phyloP scores from a whole-genome alignment of 2,113 vertebrate genomes.

The Campylomormyrus tamandua region DNA sequence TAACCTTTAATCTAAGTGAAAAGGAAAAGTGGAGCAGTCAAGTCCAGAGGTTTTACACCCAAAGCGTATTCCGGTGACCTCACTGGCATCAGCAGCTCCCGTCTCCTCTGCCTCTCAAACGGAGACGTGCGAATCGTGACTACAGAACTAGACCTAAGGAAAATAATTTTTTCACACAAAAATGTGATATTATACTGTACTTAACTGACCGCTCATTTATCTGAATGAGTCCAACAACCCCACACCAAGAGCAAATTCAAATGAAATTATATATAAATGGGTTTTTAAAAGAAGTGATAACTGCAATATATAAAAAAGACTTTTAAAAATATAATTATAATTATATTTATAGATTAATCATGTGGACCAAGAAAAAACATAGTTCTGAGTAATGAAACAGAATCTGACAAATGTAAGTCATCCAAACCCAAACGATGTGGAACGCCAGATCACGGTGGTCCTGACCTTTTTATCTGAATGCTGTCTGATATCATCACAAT shows the following conservation, averaged over 20 bases:
- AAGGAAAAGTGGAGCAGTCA: not conserved
- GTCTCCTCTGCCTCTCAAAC: not conserved
- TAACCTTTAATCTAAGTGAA: slow-evolving; percentile 9
- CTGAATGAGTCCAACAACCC: not conserved
- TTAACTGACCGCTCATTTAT: not conserved
- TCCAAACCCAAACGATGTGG: not conserved
- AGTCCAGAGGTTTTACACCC: not conserved
- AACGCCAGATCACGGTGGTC: not conserved
- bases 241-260: not conserved
- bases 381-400: not conserved
- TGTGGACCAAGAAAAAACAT: not conserved
- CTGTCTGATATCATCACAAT: not conserved
- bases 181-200: not conserved
- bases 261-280: not conserved
- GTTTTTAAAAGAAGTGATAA: not conserved
- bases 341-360: not conserved
- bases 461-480: not conserved
- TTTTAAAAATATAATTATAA: not conserved
- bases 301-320: not conserved
- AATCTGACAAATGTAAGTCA: not conserved
- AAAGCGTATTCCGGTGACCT: not conserved
- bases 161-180: not conserved
- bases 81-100: not conserved
- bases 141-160: not conserved
- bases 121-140: not conserved